A percentile compares a stretch with the other conserved stretches of the same genome.
These are phyloP conservation scores for Pristiophorus japonicus DNA, from an alignment of 2,113 vertebrate species.

Conservation along the genomic window DNA sequence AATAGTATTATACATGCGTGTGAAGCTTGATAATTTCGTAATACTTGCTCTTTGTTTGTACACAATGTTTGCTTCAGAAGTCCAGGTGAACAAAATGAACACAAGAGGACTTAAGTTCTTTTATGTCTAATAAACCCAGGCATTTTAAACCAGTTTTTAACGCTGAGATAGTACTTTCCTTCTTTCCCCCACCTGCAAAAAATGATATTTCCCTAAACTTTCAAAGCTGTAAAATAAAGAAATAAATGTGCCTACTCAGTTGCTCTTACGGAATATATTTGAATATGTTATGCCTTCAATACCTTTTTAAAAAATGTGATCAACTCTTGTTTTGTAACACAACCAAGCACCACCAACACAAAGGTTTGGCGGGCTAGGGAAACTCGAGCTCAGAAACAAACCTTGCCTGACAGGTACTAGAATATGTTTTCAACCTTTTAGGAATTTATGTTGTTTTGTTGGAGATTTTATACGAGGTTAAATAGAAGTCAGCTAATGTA, in stretches of 20 bases:
- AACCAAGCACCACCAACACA: not conserved
- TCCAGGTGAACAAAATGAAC: not conserved
- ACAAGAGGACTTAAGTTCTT: not conserved
- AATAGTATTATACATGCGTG: not conserved
- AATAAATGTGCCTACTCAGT: not conserved
- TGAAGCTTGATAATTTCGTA: not conserved
- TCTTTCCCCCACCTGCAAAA: not conserved
- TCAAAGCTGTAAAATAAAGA: conserved; percentile 15
- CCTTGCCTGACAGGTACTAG: not conserved
- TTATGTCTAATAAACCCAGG: not conserved
- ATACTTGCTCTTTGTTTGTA: not conserved
- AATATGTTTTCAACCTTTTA: not conserved
- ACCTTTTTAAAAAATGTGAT: not conserved
- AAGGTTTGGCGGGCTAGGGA: not conserved
- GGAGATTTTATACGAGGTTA: not conserved
- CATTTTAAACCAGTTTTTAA: not conserved
- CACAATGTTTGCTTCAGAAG: not conserved
- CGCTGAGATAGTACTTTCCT: not conserved
- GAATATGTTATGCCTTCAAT: not conserved
- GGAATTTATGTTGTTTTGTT: not conserved
- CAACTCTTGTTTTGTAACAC: not conserved
- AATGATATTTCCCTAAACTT: not conserved
- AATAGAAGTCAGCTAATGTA: not conserved
- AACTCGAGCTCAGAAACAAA: not conserved
- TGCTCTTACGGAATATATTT: not conserved